Conservation (phyloP, 2,888 invertebrate species). For the Rhabditoides inermis region DNA sequence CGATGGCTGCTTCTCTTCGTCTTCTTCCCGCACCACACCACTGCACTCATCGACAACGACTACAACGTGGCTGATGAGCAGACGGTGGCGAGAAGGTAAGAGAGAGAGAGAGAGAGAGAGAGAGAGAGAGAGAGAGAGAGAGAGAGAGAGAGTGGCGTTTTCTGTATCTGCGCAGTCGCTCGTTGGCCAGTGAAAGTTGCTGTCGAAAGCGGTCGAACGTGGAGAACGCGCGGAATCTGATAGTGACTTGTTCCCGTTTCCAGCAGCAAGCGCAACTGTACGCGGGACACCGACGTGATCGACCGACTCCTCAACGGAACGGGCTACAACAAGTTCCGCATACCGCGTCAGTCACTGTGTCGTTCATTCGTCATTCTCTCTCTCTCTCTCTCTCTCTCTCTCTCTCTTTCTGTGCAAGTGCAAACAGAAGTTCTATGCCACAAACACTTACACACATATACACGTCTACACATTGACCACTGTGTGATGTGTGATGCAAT, state of each 20-base stretch:
- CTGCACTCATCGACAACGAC: no score
- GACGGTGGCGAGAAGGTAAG: slow-evolving; percentile 5
- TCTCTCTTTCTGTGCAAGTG: no score
- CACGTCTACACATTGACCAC: no score
- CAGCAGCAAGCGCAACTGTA: slow-evolving; percentile 29
- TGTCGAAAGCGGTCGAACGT: background rate
- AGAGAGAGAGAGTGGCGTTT: background rate
- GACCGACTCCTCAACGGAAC: slow-evolving; percentile 48
- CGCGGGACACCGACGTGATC: slow-evolving; percentile 45
- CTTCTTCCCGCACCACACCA: no score
- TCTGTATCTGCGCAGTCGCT: background rate
- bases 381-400: background rate
- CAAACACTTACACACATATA: no score
- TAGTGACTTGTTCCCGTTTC: background rate
- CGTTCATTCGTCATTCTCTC: background rate
- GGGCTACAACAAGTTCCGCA: slow-evolving; percentile 50
- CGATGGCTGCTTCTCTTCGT: no score
- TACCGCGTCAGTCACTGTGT: slow-evolving; percentile 39
- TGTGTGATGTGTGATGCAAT: no score
- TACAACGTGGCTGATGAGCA: slow-evolving; percentile 10
- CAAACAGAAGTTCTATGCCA: no score
- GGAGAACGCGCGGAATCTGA: background rate
- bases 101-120: background rate
- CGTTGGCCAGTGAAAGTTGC: no score
- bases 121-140: background rate